phyloP scores from a whole-genome alignment of 1,140 invertebrate genomes.

The Cecropterus lyciades region DNA sequence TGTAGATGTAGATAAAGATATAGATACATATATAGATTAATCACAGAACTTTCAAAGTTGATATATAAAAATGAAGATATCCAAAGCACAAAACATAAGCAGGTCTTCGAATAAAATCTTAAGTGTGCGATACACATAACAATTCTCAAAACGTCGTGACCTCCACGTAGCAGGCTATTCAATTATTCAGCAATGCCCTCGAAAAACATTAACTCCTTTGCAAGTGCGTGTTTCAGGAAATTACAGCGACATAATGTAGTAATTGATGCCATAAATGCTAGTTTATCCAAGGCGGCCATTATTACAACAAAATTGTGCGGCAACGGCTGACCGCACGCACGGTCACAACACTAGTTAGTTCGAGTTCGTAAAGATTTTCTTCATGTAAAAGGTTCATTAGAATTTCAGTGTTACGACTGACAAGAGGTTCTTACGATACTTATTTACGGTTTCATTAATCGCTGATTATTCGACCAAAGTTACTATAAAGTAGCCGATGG shows the following conservation, averaged over 20 bases:
- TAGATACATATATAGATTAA: no score
- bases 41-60: no score
- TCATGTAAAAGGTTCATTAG: slow-evolving; percentile 7
- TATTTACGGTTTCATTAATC: no score
- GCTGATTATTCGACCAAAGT: no score
- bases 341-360: slow-evolving; percentile 35
- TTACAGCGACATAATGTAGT: slow-evolving; percentile 56
- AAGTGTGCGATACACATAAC: no score
- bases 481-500: no score
- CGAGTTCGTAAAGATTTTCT: slow-evolving; percentile 12
- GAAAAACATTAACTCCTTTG: slow-evolving; percentile 38
- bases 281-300: slow-evolving; percentile 55
- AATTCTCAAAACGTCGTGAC: background rate
- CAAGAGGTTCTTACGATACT: no score
- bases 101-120: no score
- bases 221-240: slow-evolving; percentile 42
- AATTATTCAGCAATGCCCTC: slow-evolving; percentile 38
- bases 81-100: no score
- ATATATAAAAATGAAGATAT: no score
- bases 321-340: slow-evolving; percentile 46
- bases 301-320: slow-evolving; percentile 57
- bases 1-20: no score
- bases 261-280: slow-evolving; percentile 60
- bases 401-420: background rate
- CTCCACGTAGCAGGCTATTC: slow-evolving; percentile 29